These are phyloP conservation scores for Siderastrea siderea DNA, from an alignment of 92 coral and sea anemone genomes.

Conservation along the genomic window DNA sequence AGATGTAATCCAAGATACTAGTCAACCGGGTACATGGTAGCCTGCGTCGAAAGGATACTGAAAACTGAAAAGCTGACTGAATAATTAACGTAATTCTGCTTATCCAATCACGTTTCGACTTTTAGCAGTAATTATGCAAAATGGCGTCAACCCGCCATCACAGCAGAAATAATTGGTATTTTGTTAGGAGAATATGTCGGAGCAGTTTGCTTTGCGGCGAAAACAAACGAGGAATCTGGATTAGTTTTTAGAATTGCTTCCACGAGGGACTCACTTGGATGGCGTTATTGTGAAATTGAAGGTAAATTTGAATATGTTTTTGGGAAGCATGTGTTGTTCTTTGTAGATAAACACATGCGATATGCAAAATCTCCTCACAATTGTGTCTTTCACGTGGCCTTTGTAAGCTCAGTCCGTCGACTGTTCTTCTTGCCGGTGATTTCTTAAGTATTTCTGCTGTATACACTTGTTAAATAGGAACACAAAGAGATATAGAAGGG, in stretches of 20 bases:
- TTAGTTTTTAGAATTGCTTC: too few relatives aligned
- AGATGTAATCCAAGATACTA: too few relatives aligned
- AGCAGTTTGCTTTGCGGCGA: slow-evolving; percentile 5
- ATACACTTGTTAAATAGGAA: neutral
- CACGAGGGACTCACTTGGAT: slow-evolving; percentile 9
- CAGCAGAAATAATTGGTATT: slow-evolving; percentile 7
- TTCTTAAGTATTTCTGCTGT: neutral
- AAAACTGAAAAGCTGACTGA: neutral
- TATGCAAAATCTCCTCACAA: slow-evolving; percentile 46
- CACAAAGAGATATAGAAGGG: slow-evolving; percentile 3
- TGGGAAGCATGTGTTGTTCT: slow-evolving; percentile 40
- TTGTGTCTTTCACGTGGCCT: slow-evolving; percentile 49
- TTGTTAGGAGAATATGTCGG: slow-evolving; percentile 18
- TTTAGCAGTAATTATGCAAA: slow-evolving; percentile 25
- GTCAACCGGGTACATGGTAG: too few relatives aligned
- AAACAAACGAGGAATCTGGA: neutral
- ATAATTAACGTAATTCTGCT: neutral
- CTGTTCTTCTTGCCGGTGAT: slow-evolving; percentile 19
- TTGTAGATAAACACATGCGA: slow-evolving; percentile 51
- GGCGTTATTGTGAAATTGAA: neutral
- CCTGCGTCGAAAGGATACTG: too few relatives aligned
- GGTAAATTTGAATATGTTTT: slow-evolving; percentile 18
- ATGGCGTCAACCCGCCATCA: slow-evolving; percentile 49
- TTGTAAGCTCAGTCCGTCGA: slow-evolving; percentile 24
- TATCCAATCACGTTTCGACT: slow-evolving; percentile 23